Evolutionary conservation across 2,888 invertebrate species (phyloP).

Genomic region (Chloroclystis v-ata): DNA sequence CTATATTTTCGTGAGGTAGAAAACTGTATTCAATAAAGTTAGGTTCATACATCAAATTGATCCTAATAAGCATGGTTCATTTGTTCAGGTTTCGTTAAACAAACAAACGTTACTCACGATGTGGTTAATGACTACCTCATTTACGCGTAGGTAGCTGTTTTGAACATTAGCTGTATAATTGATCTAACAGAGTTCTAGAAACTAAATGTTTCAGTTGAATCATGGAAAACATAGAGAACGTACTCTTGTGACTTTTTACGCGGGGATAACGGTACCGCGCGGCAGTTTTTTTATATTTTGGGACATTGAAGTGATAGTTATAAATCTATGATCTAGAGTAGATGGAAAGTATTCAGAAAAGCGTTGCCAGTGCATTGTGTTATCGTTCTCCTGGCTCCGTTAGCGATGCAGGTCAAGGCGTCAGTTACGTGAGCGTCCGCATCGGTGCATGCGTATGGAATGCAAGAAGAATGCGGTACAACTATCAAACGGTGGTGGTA

Average conservation of each 20-base stretch:
- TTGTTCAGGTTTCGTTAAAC: conserved; percentile 1
- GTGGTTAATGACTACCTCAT: conserved; percentile 4
- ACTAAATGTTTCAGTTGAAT: conserved; percentile 12
- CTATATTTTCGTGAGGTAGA: no score
- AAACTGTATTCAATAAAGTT: no score
- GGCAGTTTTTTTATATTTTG: neutral
- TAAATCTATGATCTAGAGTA: conserved; percentile 9
- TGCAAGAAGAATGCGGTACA: conserved; percentile 37
- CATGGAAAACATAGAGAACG: conserved; percentile 1
- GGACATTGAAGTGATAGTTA: conserved; percentile 10
- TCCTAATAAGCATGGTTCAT: neutral
- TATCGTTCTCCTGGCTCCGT: conserved; percentile 52
- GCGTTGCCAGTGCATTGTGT: conserved; percentile 38
- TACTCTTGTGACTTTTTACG: neutral
- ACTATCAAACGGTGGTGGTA: conserved; percentile 23
- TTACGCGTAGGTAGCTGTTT: neutral
- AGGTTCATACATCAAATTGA: no score
- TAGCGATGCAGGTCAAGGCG: conserved; percentile 64
- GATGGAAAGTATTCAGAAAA: conserved; percentile 22
- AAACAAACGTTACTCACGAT: conserved; percentile 10
- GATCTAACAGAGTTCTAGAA: conserved; percentile 7
- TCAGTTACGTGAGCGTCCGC: conserved; percentile 51
- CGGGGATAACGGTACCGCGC: no score
- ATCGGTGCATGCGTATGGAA: conserved; percentile 43
- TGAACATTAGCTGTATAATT: conserved; percentile 10